Evolutionary conservation across 1,140 invertebrate genomes (phyloP), one percentile per base, ranked within the genome.

Genomic region (Psilanteris sp.): DNA sequence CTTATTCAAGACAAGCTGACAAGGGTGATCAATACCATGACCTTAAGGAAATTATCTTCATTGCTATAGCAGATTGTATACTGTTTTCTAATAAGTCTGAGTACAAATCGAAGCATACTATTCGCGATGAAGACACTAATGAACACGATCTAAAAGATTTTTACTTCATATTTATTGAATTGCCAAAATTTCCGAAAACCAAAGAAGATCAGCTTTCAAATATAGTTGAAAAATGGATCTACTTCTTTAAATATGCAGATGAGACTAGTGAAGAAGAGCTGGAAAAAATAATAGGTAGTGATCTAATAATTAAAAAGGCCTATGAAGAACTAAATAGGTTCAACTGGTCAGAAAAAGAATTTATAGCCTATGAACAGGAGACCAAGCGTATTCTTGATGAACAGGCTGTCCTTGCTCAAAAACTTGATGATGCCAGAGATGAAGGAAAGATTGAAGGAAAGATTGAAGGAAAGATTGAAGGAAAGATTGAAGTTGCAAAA

Each of bases 391-490:
- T 73, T 34, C 16, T 14, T 32, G 61, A 73, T 66, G 61, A 75
- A 27, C 31, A 50, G 18, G 62, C 72, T 75, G 52, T 54, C 26
- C 39, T 73, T 13, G 70, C 59, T 67, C 59, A 67, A 74, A 74
- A 52, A 59, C 41, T 74, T 36, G 61, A 74, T 67, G 59, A 74
- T 72, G 57, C 57, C 36, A 52, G n/a, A n/a, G n/a, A n/a, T n/a
- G n/a, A n/a, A n/a, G n/a, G n/a, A n/a, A n/a, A n/a, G n/a, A n/a
- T n/a, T n/a, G n/a, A n/a, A n/a, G n/a, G n/a, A n/a, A n/a, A n/a
- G n/a, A n/a, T n/a, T n/a, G n/a, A 9, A 34, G 5, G 18, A 20
- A 20, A 20, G 5, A 20, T 20, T n/a, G n/a, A 9, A 34, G 5
- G 18, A 20, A 20, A 20, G 5, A 20, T 20, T 20, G 18, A 20